These are phyloP conservation scores for Octopus sinensis DNA, from an alignment of 1,140 invertebrate species.

Conservation along the genomic window DNA sequence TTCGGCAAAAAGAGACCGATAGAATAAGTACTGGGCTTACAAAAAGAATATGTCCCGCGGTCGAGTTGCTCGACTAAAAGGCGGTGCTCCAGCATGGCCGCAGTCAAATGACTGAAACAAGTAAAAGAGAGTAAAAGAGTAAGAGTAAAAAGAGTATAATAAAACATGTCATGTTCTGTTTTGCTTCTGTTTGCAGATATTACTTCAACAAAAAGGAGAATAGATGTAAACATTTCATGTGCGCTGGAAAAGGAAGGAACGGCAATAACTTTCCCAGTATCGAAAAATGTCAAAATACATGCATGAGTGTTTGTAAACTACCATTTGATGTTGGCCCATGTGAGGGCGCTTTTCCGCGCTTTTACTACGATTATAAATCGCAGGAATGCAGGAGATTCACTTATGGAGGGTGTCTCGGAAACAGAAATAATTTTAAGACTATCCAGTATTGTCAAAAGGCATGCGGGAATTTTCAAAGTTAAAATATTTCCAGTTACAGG, in stretches of 20 bases:
- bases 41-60: no score
- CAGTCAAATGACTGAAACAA: no score
- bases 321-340: constrained; percentile 27
- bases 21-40: no score
- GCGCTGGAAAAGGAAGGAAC: constrained; percentile 16
- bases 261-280: background rate
- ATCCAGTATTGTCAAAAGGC: constrained; percentile 62
- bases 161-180: constrained; percentile 20
- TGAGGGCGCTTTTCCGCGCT: constrained; percentile 35
- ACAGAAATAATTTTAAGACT: constrained; percentile 68
- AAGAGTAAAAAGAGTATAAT: no score
- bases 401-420: constrained; percentile 69
- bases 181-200: constrained; percentile 42
- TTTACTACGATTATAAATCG: constrained; percentile 60
- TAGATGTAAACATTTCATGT: constrained; percentile 51
- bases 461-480: constrained; percentile 42
- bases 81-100: no score
- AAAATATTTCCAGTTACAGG: no score
- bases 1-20: no score
- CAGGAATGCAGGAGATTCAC: constrained; percentile 64
- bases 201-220: constrained; percentile 50
- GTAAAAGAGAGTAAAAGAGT: no score
- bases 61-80: no score
- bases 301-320: constrained; percentile 24
- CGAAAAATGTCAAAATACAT: background rate